Evolutionary conservation across 2,888 invertebrate genomes (phyloP).

Genomic region (Eupithecia dodoneata): DNA sequence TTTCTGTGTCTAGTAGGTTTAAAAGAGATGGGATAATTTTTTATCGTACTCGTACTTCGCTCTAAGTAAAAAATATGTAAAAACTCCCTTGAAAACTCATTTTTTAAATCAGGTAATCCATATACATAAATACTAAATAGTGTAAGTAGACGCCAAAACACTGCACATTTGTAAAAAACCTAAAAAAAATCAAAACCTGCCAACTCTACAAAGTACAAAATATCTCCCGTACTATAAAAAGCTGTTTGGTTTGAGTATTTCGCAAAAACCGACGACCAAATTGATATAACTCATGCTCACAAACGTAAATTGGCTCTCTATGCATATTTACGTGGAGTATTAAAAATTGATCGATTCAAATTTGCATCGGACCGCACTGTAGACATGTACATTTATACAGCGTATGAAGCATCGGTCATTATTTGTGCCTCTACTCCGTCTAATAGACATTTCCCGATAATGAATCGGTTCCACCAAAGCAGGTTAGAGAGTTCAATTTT

Average conservation of each 20-base stretch:
- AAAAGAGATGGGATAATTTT: background rate
- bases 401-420: background rate
- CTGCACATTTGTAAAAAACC: background rate
- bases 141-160: background rate
- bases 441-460: background rate
- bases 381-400: slow-evolving; percentile 1
- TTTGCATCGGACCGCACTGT: slow-evolving; percentile 60
- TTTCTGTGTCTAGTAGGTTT: slow-evolving; percentile 11
- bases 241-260: slow-evolving; percentile 59
- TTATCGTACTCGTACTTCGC: background rate
- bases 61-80: background rate
- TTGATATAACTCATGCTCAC: slow-evolving; percentile 67
- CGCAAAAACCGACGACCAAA: slow-evolving; percentile 63
- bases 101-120: background rate
- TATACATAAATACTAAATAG: background rate
- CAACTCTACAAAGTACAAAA: background rate
- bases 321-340: slow-evolving; percentile 67
- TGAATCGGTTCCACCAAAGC: background rate
- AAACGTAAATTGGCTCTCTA: slow-evolving; percentile 64
- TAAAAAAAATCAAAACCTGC: background rate
- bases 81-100: background rate
- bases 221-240: slow-evolving; percentile 54
- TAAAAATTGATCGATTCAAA: slow-evolving; percentile 61
- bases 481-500: background rate
- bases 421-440: background rate